Evolutionary conservation across 2,113 vertebrate genomes (phyloP).

Genomic region (Scytalopus superciliaris): DNA sequence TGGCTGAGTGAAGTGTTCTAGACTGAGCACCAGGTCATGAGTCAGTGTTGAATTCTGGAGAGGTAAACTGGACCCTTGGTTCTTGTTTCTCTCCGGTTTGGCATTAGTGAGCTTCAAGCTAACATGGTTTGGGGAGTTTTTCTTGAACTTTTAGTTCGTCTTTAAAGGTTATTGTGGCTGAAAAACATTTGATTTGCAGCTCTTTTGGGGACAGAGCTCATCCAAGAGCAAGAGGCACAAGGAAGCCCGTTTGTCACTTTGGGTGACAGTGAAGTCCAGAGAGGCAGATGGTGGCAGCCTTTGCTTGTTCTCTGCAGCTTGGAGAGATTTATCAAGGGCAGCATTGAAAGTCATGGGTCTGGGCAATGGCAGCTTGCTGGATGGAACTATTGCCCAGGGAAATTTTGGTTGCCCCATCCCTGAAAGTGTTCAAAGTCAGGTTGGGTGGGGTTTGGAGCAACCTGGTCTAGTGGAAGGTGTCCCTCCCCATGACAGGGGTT

Average conservation of each 20-base stretch:
- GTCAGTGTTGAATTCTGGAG: not conserved
- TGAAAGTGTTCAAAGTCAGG: not conserved
- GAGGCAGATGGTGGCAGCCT: not conserved
- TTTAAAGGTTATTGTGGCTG: not conserved
- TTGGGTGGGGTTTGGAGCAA: not conserved
- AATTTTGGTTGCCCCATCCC: not conserved
- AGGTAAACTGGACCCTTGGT: not conserved
- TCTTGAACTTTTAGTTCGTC: not conserved
- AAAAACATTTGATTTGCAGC: not conserved
- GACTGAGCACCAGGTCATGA: not conserved
- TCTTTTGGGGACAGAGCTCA: not conserved
- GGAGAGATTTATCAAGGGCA: not conserved
- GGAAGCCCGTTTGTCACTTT: not conserved
- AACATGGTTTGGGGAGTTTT: not conserved
- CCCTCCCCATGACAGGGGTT: not conserved
- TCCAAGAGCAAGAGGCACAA: not conserved
- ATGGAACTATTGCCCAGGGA: not conserved
- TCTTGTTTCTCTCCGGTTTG: not conserved
- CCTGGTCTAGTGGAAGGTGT: not conserved
- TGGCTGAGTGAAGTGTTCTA: not conserved
- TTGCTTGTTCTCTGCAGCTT: not conserved
- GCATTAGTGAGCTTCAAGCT: not conserved
- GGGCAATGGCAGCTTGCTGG: conserved; percentile 37
- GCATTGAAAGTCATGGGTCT: conserved; percentile 7
- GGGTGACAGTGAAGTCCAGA: not conserved